These are phyloP conservation scores for Drosophila varians DNA, from an alignment of 1,140 invertebrate species.

Conservation along the genomic window DNA sequence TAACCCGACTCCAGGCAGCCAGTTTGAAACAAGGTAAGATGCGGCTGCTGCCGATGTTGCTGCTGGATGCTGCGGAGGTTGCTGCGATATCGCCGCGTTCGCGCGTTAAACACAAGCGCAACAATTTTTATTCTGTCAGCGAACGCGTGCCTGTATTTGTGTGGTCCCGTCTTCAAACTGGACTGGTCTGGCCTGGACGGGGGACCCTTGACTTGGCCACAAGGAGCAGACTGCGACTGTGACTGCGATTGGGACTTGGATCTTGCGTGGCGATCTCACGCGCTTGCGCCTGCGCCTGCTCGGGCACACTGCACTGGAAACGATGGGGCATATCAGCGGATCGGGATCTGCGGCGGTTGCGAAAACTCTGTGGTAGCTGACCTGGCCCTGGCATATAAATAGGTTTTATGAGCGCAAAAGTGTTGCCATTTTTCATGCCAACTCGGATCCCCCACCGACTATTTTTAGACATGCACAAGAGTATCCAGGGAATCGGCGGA, in stretches of 20 bases:
- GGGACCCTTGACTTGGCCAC: slow-evolving; percentile 26
- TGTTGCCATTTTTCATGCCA: slow-evolving; percentile 80
- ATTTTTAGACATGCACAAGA: slow-evolving; percentile 73
- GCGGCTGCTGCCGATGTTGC: slow-evolving; percentile 33
- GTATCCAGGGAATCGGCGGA: slow-evolving; percentile 34
- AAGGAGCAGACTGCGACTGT: slow-evolving; percentile 19
- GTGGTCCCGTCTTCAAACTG: slow-evolving; percentile 80
- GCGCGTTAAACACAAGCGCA: slow-evolving; percentile 84
- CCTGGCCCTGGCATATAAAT: slow-evolving; percentile 58
- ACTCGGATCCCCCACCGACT: slow-evolving; percentile 32
- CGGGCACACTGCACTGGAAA: slow-evolving; percentile 44
- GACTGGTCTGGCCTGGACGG: slow-evolving; percentile 38
- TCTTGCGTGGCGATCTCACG: slow-evolving; percentile 80
- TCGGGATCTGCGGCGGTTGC: slow-evolving; percentile 3
- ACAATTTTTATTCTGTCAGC: slow-evolving; percentile 84
- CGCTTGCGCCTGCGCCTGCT: slow-evolving; percentile 66
- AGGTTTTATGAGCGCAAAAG: slow-evolving; percentile 80
- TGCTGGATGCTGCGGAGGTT: slow-evolving; percentile 24
- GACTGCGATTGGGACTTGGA: slow-evolving; percentile 44
- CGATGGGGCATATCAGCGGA: slow-evolving; percentile 62
- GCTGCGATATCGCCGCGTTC: slow-evolving; percentile 80
- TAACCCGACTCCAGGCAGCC: slow-evolving; percentile 71
- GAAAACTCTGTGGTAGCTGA: slow-evolving; percentile 17
- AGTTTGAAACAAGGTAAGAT: slow-evolving; percentile 76
- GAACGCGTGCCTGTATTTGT: slow-evolving; percentile 84